Conservation (phyloP, 2,113 vertebrate species). For the Xenopus tropicalis region UCB_Xtro_10.0 CM004447.2:103901501-103902000, state of each 20-base stretch:
- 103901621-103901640: too few species aligned
- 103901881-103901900: slow-evolving; percentile 76
- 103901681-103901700: slow-evolving; percentile 18
- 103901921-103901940: slow-evolving; percentile 57
- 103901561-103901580: too few species aligned
- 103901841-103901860: slow-evolving; percentile 58
- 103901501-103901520: too few species aligned
- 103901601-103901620: too few species aligned
- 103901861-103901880: slow-evolving; percentile 63
- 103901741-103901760: slow-evolving; percentile 57
- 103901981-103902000: slow-evolving; percentile 90
- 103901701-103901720: slow-evolving; percentile 72
- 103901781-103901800: slow-evolving; percentile 84
- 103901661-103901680: neutral
- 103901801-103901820: slow-evolving; percentile 71
- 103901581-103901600: too few species aligned
- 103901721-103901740: slow-evolving; percentile 62
- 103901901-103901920: slow-evolving; percentile 58
- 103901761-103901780: slow-evolving; percentile 82
- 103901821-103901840: slow-evolving; percentile 76
- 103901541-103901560: too few species aligned
- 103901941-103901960: slow-evolving; percentile 87
- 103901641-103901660: too few species aligned
- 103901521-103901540: too few species aligned
- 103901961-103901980: slow-evolving; percentile 86